phyloP scores from a whole-genome alignment of 1,140 invertebrate species.

The Cotesia chilonis region DNA sequence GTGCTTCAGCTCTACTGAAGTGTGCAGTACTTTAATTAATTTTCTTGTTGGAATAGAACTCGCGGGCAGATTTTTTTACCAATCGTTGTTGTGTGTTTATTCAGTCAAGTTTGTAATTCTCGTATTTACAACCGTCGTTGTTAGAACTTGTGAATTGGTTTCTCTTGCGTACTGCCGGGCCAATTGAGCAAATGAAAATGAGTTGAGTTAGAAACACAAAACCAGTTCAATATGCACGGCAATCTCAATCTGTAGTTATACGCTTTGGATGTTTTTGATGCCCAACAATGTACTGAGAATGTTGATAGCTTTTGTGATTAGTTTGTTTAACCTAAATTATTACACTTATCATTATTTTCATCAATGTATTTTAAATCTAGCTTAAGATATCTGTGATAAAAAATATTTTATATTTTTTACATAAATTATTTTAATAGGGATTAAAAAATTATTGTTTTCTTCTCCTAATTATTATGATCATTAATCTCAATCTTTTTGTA shows the following conservation, averaged over 20 bases:
- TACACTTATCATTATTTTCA: too few species aligned
- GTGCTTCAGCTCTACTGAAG: too few species aligned
- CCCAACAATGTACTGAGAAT: too few species aligned
- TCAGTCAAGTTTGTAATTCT: conserved; percentile 18
- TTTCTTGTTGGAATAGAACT: neutral
- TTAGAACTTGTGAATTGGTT: conserved; percentile 19
- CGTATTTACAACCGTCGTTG: conserved; percentile 25
- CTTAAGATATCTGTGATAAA: too few species aligned
- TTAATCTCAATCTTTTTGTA: too few species aligned
- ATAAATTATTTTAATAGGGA: too few species aligned
- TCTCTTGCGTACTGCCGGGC: conserved; percentile 14
- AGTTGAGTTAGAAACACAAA: conserved; percentile 21
- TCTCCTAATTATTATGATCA: too few species aligned
- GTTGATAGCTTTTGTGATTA: too few species aligned
- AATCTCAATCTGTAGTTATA: neutral
- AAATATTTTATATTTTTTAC: too few species aligned
- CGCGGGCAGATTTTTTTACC: conserved; percentile 1
- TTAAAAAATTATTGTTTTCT: too few species aligned
- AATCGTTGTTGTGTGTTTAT: conserved; percentile 6
- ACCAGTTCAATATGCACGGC: conserved; percentile 34
- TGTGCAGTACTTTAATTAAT: neutral
- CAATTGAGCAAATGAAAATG: conserved; percentile 34
- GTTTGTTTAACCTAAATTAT: too few species aligned
- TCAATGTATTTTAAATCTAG: too few species aligned
- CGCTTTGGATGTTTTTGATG: neutral